A percentile compares a stretch with the other conserved stretches of the same genome.
Evolutionary conservation across 2,797 vertebrate genomes (phyloP).

Genomic region (Huso huso): DNA sequence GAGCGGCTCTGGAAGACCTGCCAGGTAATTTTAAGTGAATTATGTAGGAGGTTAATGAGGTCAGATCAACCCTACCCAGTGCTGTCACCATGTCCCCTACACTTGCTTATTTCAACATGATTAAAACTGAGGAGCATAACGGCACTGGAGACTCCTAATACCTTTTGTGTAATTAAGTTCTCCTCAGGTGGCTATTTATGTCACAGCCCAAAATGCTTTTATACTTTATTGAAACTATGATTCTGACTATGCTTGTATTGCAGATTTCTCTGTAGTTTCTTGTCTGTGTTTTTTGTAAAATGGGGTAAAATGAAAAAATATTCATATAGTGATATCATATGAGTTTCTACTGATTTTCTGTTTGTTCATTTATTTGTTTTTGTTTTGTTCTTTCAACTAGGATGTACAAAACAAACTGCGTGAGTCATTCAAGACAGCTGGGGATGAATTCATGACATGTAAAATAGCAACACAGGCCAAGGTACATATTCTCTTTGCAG

Average conservation of each 20-base stretch:
- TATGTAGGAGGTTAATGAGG: conserved; percentile 10
- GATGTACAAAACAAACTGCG: conserved; percentile 87
- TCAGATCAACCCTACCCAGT: background rate
- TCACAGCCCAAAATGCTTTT: too few relatives aligned
- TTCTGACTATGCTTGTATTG: too few relatives aligned
- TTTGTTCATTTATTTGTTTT: background rate
- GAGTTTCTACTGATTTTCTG: too few relatives aligned
- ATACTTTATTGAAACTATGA: too few relatives aligned
- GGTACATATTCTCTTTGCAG: conserved; percentile 49
- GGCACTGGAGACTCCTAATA: background rate
- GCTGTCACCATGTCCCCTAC: background rate
- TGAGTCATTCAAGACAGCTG: conserved; percentile 75
- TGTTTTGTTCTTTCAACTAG: conserved; percentile 45
- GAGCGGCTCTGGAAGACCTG: too few relatives aligned
- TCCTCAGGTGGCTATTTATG: too few relatives aligned
- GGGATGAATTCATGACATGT: conserved; percentile 90
- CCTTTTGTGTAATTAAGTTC: too few relatives aligned
- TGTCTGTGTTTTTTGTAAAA: too few relatives aligned
- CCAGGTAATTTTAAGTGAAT: background rate
- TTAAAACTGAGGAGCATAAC: background rate
- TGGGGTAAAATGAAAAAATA: too few relatives aligned
- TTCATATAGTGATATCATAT: too few relatives aligned
- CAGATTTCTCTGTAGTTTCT: too few relatives aligned
- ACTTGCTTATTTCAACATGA: background rate
- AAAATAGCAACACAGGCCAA: conserved; percentile 78